These are phyloP conservation scores for Garrulus glandarius DNA, from an alignment of 2,797 vertebrate species.

Conservation along the genomic window DNA sequence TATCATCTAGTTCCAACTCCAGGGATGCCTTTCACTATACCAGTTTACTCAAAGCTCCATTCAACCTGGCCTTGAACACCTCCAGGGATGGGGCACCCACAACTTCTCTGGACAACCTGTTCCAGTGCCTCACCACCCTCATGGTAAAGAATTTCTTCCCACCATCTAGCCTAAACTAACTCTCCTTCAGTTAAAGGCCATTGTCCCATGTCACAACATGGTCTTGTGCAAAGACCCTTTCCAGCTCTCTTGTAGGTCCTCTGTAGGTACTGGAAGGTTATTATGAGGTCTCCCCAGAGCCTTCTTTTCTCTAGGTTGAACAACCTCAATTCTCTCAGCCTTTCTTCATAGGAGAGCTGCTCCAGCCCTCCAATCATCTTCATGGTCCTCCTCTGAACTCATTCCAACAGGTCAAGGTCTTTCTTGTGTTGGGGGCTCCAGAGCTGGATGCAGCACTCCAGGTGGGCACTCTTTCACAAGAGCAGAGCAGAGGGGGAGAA, in stretches of 20 bases:
- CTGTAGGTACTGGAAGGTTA: background rate
- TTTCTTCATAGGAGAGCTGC: background rate
- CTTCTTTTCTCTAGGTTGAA: background rate
- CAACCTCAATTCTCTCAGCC: background rate
- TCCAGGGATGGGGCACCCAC: background rate
- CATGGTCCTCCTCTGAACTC: background rate
- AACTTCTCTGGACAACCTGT: background rate
- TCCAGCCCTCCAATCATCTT: background rate
- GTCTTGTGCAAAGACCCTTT: background rate
- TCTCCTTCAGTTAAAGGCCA: background rate
- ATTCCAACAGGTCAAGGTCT: background rate
- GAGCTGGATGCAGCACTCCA: background rate
- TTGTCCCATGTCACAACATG: background rate
- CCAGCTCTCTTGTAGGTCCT: background rate
- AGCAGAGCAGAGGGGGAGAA: background rate
- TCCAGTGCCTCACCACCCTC: background rate
- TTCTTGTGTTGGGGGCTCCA: background rate
- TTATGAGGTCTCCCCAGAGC: background rate
- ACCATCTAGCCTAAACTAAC: background rate
- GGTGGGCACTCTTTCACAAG: background rate
- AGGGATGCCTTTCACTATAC: background rate
- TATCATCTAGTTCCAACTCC: background rate
- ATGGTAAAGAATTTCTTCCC: background rate
- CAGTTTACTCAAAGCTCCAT: background rate
- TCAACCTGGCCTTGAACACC: background rate